Conservation (phyloP, 2,113 vertebrate species). For the Piprites chloris region DNA sequence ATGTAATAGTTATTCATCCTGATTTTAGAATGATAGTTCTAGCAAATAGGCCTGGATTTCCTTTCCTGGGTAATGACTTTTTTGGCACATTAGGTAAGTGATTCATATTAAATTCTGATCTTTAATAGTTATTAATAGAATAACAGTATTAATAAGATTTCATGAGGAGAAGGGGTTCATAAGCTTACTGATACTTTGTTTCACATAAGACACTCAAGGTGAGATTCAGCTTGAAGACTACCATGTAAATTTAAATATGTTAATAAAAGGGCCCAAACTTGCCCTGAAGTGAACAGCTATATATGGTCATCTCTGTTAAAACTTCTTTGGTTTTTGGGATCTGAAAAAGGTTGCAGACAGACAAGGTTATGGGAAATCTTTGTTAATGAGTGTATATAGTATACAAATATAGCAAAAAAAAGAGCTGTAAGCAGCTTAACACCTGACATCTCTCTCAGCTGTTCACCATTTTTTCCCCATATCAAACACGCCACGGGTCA, state of each 20-base stretch:
- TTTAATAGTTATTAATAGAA: neutral
- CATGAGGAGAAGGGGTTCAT: neutral
- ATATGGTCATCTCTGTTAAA: neutral
- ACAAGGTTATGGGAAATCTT: neutral
- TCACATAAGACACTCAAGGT: neutral
- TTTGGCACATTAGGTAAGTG: conserved; percentile 92
- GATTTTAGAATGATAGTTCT: conserved; percentile 97
- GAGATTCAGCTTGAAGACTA: neutral
- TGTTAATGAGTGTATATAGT: neutral
- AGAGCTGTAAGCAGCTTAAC: neutral
- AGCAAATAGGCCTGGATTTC: conserved; percentile 96
- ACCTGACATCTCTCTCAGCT: neutral
- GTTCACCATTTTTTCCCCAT: neutral
- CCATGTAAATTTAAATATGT: neutral
- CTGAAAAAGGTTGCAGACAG: neutral
- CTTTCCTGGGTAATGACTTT: conserved; percentile 97
- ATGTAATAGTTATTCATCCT: conserved; percentile 87
- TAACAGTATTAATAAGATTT: neutral
- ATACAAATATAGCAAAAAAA: neutral
- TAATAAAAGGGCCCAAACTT: neutral
- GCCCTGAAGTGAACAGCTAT: neutral
- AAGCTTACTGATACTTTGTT: neutral
- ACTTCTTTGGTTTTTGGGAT: neutral
- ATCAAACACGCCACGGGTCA: neutral
- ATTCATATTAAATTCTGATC: neutral